phyloP scores from a whole-genome alignment of 2,797 vertebrate species.

The Oryzias sinensis region DNA sequence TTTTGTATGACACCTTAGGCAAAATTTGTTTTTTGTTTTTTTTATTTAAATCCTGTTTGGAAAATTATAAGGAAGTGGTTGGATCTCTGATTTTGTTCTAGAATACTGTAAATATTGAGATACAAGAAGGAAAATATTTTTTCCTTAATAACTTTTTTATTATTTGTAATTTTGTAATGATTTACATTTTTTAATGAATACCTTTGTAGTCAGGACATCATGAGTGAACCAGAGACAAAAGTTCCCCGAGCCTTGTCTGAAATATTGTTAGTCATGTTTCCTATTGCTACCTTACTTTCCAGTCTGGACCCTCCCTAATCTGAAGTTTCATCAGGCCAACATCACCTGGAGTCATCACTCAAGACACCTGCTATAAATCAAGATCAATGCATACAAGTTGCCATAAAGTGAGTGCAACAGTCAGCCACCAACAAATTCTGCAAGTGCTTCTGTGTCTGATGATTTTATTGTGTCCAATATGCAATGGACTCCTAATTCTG shows the following conservation, averaged over 20 bases:
- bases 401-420: constrained; percentile 52
- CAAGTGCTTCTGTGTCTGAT: neutral
- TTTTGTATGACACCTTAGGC: too few relatives aligned
- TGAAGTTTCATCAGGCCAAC: constrained; percentile 35
- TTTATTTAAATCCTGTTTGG: too few relatives aligned
- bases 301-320: constrained; percentile 37
- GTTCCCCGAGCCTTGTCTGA: constrained; percentile 23
- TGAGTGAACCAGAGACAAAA: constrained; percentile 16
- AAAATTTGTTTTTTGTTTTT: too few relatives aligned
- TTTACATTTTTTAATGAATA: too few relatives aligned
- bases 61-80: neutral
- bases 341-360: constrained; percentile 24
- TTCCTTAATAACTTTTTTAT: too few relatives aligned
- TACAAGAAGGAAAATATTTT: too few relatives aligned
- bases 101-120: neutral
- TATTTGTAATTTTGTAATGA: too few relatives aligned
- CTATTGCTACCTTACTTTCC: constrained; percentile 21
- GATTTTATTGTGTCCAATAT: neutral
- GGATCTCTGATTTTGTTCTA: neutral
- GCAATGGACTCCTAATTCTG: neutral
- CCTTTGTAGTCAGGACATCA: constrained; percentile 12
- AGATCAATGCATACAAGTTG: constrained; percentile 24
- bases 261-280: constrained; percentile 12
- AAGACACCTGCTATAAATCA: constrained; percentile 14
- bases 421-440: neutral